A percentile compares a stretch with the other conserved stretches of the same genome.
phyloP scores from a whole-genome alignment of 2,797 vertebrate genomes.

The Anguilla anguilla region DNA sequence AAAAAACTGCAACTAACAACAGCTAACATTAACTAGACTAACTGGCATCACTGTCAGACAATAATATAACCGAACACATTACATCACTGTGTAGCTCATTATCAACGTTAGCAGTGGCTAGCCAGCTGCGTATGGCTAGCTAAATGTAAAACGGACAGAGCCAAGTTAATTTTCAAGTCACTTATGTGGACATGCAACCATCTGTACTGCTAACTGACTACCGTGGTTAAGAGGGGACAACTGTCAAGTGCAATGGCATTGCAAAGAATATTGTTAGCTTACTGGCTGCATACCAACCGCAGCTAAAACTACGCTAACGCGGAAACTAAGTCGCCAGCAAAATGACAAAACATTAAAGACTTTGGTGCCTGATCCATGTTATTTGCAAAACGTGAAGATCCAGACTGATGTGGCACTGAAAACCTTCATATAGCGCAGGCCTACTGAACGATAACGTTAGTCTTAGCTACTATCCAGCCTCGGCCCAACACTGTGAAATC shows the following conservation, averaged over 20 bases:
- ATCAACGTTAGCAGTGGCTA: background rate
- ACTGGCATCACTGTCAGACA: background rate
- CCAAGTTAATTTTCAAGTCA: background rate
- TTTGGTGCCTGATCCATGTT: background rate
- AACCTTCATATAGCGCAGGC: constrained; percentile 39
- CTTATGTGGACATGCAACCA: background rate
- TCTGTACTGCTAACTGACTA: background rate
- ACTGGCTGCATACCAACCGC: background rate
- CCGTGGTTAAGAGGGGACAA: background rate
- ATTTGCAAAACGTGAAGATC: background rate
- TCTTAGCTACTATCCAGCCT: constrained; percentile 52
- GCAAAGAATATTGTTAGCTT: background rate
- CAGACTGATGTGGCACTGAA: background rate
- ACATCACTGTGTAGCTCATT: background rate
- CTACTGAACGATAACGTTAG: constrained; percentile 65
- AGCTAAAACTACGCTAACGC: background rate
- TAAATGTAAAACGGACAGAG: background rate
- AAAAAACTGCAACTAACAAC: background rate
- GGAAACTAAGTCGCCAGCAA: background rate
- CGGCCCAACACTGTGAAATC: constrained; percentile 35
- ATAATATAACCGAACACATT: background rate
- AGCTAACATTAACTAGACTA: background rate
- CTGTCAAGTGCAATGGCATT: background rate
- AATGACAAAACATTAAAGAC: background rate
- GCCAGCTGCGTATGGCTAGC: background rate